A percentile compares a stretch with the other conserved stretches of the same genome.
Evolutionary conservation across 2,113 vertebrate genomes (phyloP).

Genomic region (Sigmodon hispidus): DNA sequence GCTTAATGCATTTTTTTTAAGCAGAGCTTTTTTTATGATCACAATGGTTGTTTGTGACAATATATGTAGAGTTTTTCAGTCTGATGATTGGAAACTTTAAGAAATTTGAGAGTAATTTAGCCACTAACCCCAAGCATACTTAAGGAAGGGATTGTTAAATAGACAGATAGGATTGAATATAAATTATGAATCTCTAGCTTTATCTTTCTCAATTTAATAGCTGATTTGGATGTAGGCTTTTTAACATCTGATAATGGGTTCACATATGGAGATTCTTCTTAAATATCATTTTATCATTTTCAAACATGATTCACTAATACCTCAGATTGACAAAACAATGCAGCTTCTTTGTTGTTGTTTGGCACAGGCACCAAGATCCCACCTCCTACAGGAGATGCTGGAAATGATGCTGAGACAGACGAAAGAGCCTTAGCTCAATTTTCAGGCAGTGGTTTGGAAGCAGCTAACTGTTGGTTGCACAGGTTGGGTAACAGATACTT

Average conservation of each 20-base stretch:
- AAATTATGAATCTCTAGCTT: constrained; percentile 13
- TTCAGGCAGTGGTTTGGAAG: not conserved
- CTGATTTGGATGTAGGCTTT: constrained; percentile 26
- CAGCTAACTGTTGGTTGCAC: not conserved
- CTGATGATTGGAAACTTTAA: constrained; percentile 26
- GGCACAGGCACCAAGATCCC: not conserved
- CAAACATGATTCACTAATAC: not conserved
- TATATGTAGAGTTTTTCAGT: constrained; percentile 34
- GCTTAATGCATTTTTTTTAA: not conserved
- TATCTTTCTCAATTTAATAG: constrained; percentile 28
- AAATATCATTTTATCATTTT: constrained; percentile 24
- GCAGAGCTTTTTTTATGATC: not conserved
- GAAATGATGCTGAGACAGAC: not conserved
- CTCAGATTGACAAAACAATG: not conserved
- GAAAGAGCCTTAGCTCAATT: not conserved
- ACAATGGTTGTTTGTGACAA: constrained; percentile 11
- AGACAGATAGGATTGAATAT: constrained; percentile 40
- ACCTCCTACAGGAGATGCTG: not conserved
- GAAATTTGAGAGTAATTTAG: constrained; percentile 42
- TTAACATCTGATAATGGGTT: constrained; percentile 23
- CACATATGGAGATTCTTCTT: not conserved
- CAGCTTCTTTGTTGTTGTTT: not conserved
- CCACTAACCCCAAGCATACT: not conserved
- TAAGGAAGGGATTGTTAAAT: constrained; percentile 34
- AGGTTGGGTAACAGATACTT: not conserved